Conservation (phyloP, 2,113 vertebrate genomes). For the Colius striatus region DNA sequence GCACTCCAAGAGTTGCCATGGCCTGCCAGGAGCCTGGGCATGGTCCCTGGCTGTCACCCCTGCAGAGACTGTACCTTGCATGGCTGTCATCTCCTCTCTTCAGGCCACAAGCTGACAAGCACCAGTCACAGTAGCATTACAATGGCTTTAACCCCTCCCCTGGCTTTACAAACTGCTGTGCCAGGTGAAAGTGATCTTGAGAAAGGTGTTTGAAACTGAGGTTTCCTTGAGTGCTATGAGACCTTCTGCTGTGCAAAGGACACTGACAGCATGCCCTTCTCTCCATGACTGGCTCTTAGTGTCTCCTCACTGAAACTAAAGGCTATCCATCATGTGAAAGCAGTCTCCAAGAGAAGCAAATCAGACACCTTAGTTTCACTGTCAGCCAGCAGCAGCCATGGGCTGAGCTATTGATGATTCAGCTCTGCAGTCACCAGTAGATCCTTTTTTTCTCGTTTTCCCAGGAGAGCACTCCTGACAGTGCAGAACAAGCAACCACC, state of each 20-base stretch:
- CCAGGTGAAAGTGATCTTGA: not conserved
- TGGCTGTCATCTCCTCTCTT: not conserved
- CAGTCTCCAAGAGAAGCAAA: not conserved
- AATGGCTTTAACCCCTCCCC: not conserved
- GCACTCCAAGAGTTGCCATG: not conserved
- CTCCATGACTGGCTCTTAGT: not conserved
- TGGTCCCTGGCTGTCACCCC: not conserved
- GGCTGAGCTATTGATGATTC: not conserved
- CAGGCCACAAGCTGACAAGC: not conserved
- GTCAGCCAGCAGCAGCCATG: not conserved
- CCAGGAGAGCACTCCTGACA: not conserved
- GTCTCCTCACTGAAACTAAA: not conserved
- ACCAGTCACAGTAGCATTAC: not conserved
- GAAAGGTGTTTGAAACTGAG: not conserved
- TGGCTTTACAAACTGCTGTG: not conserved
- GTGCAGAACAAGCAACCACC: not conserved
- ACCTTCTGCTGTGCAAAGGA: not conserved
- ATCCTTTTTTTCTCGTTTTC: not conserved
- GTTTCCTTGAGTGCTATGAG: not conserved
- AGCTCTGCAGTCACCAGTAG: not conserved
- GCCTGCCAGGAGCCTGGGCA: not conserved
- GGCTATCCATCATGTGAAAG: fast-evolving
- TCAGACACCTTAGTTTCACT: not conserved
- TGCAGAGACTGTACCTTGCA: not conserved
- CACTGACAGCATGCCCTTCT: not conserved